Conservation (phyloP, 30 jellyfish, hydroid and myxozoan genomes). For the Cassiopea andromeda region DNA sequence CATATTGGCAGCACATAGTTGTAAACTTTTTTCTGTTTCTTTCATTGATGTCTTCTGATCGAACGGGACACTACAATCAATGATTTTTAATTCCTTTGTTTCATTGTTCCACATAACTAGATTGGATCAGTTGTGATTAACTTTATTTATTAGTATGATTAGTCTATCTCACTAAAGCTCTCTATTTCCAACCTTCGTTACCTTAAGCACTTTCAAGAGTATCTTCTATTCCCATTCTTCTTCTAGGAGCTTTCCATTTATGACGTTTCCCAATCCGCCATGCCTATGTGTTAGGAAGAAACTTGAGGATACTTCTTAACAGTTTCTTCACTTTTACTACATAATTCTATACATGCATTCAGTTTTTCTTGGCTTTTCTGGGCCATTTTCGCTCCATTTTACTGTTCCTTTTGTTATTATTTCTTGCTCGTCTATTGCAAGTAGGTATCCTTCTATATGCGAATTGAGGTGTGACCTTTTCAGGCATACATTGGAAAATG, state of each 20-base stretch:
- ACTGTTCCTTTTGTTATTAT: background rate
- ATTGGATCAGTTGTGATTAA: background rate
- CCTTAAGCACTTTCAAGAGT: background rate
- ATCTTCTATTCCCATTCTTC: background rate
- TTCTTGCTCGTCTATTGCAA: background rate
- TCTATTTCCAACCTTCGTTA: background rate
- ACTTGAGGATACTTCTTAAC: background rate
- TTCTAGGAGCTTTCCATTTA: background rate
- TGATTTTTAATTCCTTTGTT: background rate
- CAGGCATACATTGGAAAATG: background rate
- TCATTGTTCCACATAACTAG: conserved; percentile 1
- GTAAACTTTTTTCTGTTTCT: background rate
- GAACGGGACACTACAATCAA: background rate
- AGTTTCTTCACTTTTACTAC: background rate
- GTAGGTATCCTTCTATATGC: background rate
- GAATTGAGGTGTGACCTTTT: background rate
- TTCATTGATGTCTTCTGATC: background rate
- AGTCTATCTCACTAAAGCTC: background rate
- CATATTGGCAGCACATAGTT: background rate
- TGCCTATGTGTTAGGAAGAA: background rate
- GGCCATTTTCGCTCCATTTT: background rate
- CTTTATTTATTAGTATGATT: background rate
- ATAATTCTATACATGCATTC: background rate
- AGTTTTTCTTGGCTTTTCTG: background rate
- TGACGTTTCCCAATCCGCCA: background rate